A percentile compares a stretch with the other conserved stretches of the same genome.
These are phyloP conservation scores for Chrysomallon squamiferum DNA, from an alignment of 1,140 invertebrate genomes.

Conservation along the genomic window DNA sequence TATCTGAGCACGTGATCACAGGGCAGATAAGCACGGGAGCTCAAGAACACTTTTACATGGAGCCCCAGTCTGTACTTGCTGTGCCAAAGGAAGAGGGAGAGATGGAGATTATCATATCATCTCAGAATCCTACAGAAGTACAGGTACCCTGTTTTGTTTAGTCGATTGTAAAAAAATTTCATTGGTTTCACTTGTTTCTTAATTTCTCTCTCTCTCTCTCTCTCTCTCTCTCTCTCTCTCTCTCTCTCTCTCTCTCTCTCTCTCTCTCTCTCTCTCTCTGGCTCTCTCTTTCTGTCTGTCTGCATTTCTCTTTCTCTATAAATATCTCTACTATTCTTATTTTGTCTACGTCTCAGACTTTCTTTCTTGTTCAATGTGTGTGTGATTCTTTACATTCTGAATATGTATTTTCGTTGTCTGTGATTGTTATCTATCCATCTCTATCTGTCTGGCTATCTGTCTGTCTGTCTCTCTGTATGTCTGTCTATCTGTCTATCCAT, in stretches of 20 bases:
- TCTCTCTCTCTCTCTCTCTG: no score
- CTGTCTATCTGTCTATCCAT: no score
- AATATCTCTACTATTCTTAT: no score
- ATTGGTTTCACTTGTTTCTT: not conserved
- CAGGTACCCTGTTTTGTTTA: slow-evolving; percentile 58
- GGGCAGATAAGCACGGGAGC: slow-evolving; percentile 82
- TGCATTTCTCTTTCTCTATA: no score
- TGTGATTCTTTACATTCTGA: no score
- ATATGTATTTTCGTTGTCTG: no score
- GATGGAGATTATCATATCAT: slow-evolving; percentile 82
- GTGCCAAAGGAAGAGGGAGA: slow-evolving; percentile 84
- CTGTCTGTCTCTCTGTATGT: no score
- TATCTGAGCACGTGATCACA: slow-evolving; percentile 66
- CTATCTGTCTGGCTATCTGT: no score
- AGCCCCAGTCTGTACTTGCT: slow-evolving; percentile 78
- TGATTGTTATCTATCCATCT: no score
- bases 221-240: not conserved
- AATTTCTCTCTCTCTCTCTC: not conserved
- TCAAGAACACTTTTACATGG: slow-evolving; percentile 97
- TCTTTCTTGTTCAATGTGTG: no score
- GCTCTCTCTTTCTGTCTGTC: no score
- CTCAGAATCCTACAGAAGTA: slow-evolving; percentile 82
- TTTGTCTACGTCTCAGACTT: no score
- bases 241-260: not conserved
- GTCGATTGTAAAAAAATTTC: not conserved